phyloP scores from a whole-genome alignment of 2,888 invertebrate genomes.

The Lordiphosa andalusiaca region DNA sequence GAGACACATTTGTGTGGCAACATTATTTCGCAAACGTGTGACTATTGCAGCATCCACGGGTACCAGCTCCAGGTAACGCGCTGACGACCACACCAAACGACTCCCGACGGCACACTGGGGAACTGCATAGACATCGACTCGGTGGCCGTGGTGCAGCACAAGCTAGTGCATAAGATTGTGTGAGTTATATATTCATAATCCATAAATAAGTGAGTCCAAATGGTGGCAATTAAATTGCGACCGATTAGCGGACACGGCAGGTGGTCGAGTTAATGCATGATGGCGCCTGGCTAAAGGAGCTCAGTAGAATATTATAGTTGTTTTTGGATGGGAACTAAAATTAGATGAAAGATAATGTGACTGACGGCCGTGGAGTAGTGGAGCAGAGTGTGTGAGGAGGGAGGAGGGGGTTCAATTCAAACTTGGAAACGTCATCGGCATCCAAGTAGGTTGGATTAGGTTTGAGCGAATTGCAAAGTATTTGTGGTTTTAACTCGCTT shows the following conservation, averaged over 20 bases:
- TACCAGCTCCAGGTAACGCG: conserved; percentile 20
- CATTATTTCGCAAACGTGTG: conserved; percentile 18
- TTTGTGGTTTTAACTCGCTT: too few species aligned
- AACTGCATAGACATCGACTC: conserved; percentile 85
- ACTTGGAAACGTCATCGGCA: too few species aligned
- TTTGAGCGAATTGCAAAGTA: too few species aligned
- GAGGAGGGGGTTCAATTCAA: too few species aligned
- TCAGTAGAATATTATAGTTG: too few species aligned
- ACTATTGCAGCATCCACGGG: conserved; percentile 26
- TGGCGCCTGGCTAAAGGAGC: too few species aligned
- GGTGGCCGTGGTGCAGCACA: conserved; percentile 81
- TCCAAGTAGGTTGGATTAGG: too few species aligned
- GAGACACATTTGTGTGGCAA: conserved; percentile 11
- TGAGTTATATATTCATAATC: conserved; percentile 70
- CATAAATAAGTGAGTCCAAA: conserved; percentile 41
- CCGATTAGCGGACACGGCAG: conserved; percentile 6
- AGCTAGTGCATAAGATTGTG: conserved; percentile 79
- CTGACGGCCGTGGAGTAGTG: too few species aligned
- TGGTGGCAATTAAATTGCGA: conserved; percentile 46
- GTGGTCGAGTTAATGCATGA: too few species aligned
- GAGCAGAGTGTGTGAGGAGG: too few species aligned
- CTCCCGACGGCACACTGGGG: conserved; percentile 81
- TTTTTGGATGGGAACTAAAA: too few species aligned
- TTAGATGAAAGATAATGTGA: too few species aligned
- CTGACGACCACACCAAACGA: conserved; percentile 43